A percentile compares a stretch with the other conserved stretches of the same genome.
phyloP scores from a whole-genome alignment of 2,113 vertebrate species.

The Hassar affinis region DNA sequence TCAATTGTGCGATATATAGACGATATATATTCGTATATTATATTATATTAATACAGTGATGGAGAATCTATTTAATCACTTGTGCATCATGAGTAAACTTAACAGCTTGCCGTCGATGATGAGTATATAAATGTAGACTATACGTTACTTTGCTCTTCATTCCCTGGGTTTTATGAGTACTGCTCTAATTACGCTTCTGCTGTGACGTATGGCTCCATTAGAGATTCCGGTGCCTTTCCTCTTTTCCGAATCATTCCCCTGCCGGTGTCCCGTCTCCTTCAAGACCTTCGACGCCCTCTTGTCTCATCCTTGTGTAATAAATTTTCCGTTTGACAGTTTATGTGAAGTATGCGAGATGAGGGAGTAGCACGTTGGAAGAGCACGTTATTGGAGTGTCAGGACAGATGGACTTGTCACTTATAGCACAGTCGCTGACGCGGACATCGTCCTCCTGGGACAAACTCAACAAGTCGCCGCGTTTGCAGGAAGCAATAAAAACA shows the following conservation, averaged over 20 bases:
- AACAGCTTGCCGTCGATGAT: conserved; percentile 45
- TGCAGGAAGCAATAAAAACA: conserved; percentile 29
- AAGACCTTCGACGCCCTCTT: not conserved
- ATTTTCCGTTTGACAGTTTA: conserved; percentile 27
- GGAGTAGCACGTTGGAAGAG: conserved; percentile 12
- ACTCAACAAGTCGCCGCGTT: not conserved
- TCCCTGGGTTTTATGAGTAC: conserved; percentile 8
- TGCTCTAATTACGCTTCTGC: conserved; percentile 35
- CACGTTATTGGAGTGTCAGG: conserved; percentile 26
- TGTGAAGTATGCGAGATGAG: conserved; percentile 11
- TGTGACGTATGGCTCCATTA: conserved; percentile 38
- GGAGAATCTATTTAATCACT: conserved; percentile 52
- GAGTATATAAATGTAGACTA: conserved; percentile 54
- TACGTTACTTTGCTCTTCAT: conserved; percentile 41
- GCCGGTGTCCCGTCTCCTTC: not conserved
- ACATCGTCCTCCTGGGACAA: conserved; percentile 28
- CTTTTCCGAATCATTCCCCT: conserved; percentile 2
- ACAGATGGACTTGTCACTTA: conserved; percentile 36
- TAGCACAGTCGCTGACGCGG: conserved; percentile 7
- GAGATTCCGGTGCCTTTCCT: conserved; percentile 42
- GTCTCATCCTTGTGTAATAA: conserved; percentile 4
- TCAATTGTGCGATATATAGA: conserved; percentile 1
- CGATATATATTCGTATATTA: conserved; percentile 24
- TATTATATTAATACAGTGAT: conserved; percentile 45
- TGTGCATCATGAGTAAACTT: conserved; percentile 48